Conservation (phyloP, 2,113 vertebrate species). For the Clinocottus analis region DNA sequence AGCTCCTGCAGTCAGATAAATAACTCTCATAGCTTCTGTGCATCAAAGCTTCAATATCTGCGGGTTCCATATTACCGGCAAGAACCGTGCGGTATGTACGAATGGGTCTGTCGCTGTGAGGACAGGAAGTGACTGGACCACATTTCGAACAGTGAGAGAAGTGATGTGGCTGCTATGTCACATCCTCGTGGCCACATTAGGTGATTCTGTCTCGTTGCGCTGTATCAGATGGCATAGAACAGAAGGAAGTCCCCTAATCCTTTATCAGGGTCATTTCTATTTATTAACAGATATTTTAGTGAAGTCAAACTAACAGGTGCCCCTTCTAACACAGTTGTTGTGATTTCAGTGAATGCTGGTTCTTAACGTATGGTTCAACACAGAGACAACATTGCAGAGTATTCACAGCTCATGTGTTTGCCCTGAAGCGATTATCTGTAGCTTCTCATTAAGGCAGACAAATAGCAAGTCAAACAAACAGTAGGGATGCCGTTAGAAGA, state of each 20-base stretch:
- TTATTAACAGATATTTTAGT: not conserved
- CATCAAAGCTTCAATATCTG: not conserved
- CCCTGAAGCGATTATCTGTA: not conserved
- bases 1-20: not conserved
- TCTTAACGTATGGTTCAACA: not conserved
- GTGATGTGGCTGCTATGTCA: conserved; percentile 8
- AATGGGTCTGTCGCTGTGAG: not conserved
- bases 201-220: not conserved
- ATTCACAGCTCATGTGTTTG: not conserved
- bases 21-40: conserved; percentile 7
- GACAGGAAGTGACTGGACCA: conserved; percentile 27
- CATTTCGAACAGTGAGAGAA: conserved; percentile 23
- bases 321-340: not conserved
- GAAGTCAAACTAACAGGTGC: not conserved
- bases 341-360: not conserved
- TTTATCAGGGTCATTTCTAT: not conserved
- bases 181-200: not conserved
- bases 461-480: not conserved
- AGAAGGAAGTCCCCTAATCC: not conserved
- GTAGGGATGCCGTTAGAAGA: conserved; percentile 11
- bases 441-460: not conserved
- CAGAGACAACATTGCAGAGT: not conserved
- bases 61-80: not conserved
- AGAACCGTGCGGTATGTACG: not conserved
- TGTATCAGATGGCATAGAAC: not conserved